Evolutionary conservation across 2,113 vertebrate genomes (phyloP).

Genomic region (Turdus rufiventris): DNA sequence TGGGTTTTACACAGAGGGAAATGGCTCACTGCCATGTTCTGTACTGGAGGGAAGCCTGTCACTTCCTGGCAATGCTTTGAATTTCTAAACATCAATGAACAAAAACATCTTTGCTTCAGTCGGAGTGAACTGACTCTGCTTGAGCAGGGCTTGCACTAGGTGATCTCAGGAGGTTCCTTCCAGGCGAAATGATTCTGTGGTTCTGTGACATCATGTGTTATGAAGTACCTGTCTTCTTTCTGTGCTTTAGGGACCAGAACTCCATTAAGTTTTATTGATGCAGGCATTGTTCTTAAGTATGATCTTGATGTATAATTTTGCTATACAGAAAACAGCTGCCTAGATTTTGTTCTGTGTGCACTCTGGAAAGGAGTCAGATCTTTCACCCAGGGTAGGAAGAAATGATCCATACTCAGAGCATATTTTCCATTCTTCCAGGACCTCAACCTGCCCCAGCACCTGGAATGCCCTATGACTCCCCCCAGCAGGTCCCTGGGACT

Average conservation of each 20-base stretch:
- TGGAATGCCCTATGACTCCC: not conserved
- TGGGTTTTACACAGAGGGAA: not conserved
- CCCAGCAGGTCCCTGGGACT: not conserved
- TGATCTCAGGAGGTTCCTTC: not conserved
- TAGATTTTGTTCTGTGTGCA: not conserved
- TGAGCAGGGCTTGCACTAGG: not conserved
- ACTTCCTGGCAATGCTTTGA: not conserved
- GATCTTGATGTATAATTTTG: not conserved
- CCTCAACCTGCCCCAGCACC: not conserved
- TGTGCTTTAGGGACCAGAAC: not conserved
- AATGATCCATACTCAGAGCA: accelerated
- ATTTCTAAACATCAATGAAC: not conserved
- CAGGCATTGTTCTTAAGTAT: not conserved
- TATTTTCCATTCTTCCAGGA: not conserved
- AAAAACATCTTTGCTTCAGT: not conserved
- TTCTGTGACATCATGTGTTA: not conserved
- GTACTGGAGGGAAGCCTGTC: not conserved
- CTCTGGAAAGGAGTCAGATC: not conserved
- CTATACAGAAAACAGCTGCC: not conserved
- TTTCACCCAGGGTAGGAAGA: not conserved
- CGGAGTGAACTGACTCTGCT: not conserved
- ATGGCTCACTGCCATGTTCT: not conserved
- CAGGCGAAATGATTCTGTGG: not conserved
- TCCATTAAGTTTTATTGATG: not conserved
- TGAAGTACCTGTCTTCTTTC: not conserved